phyloP scores from a whole-genome alignment of 1,140 invertebrate genomes.

The Brachionus calyciflorus region DNA sequence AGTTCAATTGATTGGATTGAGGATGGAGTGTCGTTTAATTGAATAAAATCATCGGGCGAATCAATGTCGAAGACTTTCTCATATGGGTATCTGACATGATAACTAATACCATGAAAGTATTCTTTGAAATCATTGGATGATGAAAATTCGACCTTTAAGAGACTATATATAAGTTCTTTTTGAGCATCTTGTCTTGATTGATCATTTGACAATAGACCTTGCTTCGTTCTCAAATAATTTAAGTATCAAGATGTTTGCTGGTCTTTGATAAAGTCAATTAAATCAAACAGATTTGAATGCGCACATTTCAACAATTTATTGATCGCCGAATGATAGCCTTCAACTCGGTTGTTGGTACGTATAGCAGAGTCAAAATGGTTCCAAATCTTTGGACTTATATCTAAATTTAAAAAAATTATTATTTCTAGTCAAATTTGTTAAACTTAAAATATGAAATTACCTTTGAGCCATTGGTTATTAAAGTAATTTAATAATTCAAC shows the following conservation, averaged over 20 bases:
- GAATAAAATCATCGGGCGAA: conserved; percentile 1
- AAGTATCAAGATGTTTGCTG: conserved; percentile 16
- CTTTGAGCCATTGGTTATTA: background rate
- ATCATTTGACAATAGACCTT: conserved; percentile 3
- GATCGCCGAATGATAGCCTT: conserved; percentile 20
- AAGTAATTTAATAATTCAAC: background rate
- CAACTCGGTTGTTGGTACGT: conserved; percentile 2
- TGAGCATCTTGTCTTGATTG: conserved; percentile 16
- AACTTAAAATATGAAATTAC: background rate
- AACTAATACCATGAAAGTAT: conserved; percentile 32
- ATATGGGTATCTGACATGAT: conserved; percentile 2
- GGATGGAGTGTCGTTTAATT: background rate
- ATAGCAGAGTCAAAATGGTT: conserved; percentile 17
- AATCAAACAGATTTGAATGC: conserved; percentile 7
- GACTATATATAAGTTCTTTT: conserved; percentile 21
- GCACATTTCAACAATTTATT: background rate
- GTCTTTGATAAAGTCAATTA: conserved; percentile 15
- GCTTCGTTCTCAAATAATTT: conserved; percentile 6
- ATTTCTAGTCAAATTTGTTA: background rate
- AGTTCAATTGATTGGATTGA: background rate
- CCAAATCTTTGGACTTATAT: background rate
- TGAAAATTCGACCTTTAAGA: conserved; percentile 24
- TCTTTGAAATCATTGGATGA: conserved; percentile 25
- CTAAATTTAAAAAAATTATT: background rate
- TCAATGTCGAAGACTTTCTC: conserved; percentile 1